Conservation (phyloP, 2,888 invertebrate species). For the Digitonthophagus gazella region DNA sequence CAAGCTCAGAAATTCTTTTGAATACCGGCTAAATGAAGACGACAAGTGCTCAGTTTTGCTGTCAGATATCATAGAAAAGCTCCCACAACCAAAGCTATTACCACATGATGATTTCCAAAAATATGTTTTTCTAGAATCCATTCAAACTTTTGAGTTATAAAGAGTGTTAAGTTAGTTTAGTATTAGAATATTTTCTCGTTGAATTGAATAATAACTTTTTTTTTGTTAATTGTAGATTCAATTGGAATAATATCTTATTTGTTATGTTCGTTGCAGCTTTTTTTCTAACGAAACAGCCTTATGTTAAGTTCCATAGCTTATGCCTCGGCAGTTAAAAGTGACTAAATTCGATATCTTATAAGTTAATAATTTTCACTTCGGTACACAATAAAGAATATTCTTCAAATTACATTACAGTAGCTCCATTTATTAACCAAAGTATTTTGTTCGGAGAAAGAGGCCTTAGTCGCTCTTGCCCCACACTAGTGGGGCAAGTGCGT, state of each 20-base stretch:
- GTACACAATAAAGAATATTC: constrained; percentile 20
- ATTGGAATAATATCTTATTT: constrained; percentile 19
- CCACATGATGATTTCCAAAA: constrained; percentile 25
- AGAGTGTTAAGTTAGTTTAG: constrained; percentile 8
- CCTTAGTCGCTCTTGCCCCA: constrained; percentile 22
- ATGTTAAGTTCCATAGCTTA: neutral
- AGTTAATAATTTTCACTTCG: constrained; percentile 12
- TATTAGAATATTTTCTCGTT: neutral
- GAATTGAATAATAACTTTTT: neutral
- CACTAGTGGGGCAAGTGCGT: constrained; percentile 11
- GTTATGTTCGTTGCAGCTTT: constrained; percentile 27
- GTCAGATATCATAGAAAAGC: constrained; percentile 27
- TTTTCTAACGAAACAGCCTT: constrained; percentile 5
- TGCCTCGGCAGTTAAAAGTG: constrained; percentile 22
- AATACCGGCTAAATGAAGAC: constrained; percentile 23
- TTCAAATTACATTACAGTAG: constrained; percentile 24
- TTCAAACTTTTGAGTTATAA: constrained; percentile 24
- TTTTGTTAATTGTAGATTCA: constrained; percentile 1
- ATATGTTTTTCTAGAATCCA: constrained; percentile 23
- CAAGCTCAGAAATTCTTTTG: constrained; percentile 18
- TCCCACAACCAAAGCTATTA: constrained; percentile 24
- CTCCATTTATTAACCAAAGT: constrained; percentile 19
- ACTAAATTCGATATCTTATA: constrained; percentile 17
- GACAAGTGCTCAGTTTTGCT: constrained; percentile 28
- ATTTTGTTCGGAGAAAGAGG: constrained; percentile 12